Conservation (phyloP, 1,140 invertebrate genomes). For the Lepidurus packardi region DNA sequence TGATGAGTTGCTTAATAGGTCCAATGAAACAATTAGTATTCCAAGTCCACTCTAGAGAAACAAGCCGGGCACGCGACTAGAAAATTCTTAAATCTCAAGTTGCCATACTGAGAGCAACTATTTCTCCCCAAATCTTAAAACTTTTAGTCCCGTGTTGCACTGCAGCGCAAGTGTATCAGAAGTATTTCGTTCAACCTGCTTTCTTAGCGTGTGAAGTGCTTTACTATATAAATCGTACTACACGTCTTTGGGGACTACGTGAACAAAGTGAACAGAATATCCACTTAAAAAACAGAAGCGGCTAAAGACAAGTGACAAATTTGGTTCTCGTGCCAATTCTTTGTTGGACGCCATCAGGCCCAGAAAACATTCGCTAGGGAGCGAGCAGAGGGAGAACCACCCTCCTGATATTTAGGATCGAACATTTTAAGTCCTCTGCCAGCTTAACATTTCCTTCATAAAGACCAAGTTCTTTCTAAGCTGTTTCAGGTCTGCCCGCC, state of each 20-base stretch:
- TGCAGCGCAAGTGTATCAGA: background rate
- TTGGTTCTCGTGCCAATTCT: too few species aligned
- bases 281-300: too few species aligned
- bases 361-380: background rate
- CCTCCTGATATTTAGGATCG: background rate
- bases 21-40: background rate
- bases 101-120: background rate
- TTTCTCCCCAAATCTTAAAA: background rate
- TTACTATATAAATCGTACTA: background rate
- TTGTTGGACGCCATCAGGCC: background rate
- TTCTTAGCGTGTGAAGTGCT: background rate
- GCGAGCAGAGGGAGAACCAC: background rate
- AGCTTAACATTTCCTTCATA: background rate
- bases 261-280: too few species aligned
- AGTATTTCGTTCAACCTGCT: background rate
- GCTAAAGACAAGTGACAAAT: too few species aligned
- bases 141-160: background rate
- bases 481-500: background rate
- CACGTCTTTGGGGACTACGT: background rate
- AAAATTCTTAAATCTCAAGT: background rate
- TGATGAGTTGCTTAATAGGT: background rate
- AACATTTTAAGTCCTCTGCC: background rate
- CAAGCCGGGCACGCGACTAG: slow-evolving; percentile 3
- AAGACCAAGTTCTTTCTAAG: background rate
- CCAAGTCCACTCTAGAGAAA: background rate